A percentile compares a stretch with the other conserved stretches of the same genome.
phyloP scores from a whole-genome alignment of 2,888 invertebrate species.

The Drosophila neotestacea region DNA sequence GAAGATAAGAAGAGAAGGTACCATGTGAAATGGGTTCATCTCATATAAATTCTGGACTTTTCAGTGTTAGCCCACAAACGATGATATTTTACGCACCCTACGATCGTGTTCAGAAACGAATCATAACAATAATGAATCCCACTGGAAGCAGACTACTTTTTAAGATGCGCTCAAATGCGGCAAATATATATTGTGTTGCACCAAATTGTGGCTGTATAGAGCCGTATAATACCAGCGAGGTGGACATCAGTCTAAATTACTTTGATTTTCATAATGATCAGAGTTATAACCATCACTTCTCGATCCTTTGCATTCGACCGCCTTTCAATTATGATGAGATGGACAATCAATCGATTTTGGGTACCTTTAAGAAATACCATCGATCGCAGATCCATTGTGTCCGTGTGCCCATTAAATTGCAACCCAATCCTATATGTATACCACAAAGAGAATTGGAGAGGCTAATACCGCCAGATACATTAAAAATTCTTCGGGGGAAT shows the following conservation, averaged over 20 bases:
- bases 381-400: conserved; percentile 5
- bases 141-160: conserved; percentile 30
- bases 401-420: conserved; percentile 28
- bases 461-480: not conserved
- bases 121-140: conserved; percentile 55
- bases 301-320: conserved; percentile 25
- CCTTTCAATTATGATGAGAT: not conserved
- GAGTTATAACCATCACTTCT: conserved; percentile 37
- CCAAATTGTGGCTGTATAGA: conserved; percentile 47
- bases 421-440: conserved; percentile 10
- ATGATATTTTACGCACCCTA: conserved; percentile 63
- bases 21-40: not conserved
- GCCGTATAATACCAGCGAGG: conserved; percentile 45
- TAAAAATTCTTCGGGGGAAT: not conserved
- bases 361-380: conserved; percentile 23
- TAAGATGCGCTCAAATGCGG: conserved; percentile 55
- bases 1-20: not conserved
- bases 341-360: not conserved
- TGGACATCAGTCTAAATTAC: conserved; percentile 25
- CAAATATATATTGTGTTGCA: conserved; percentile 29
- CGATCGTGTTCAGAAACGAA: conserved; percentile 42
- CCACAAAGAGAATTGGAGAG: not conserved
- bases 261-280: conserved; percentile 25
- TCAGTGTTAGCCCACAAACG: conserved; percentile 46
- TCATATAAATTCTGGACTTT: conserved; percentile 1